These are phyloP conservation scores for Melanerpes formicivorus DNA, from an alignment of 2,113 vertebrate genomes.

Conservation along the genomic window DNA sequence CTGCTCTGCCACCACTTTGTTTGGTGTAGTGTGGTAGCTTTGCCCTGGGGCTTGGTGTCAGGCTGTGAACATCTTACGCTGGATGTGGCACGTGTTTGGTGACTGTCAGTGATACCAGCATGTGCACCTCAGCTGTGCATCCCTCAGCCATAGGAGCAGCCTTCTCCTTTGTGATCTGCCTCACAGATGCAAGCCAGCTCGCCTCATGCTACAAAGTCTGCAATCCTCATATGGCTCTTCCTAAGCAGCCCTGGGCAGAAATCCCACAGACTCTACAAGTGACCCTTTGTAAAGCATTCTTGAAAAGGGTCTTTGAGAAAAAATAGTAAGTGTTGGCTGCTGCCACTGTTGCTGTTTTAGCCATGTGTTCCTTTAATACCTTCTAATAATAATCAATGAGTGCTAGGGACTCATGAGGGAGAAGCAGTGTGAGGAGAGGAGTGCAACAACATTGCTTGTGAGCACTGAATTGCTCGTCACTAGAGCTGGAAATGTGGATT, in stretches of 20 bases:
- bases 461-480: background rate
- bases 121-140: accelerated
- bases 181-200: background rate
- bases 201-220: background rate
- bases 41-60: background rate
- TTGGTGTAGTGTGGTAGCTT: background rate
- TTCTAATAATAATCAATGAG: background rate
- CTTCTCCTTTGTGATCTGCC: background rate
- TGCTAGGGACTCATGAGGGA: background rate
- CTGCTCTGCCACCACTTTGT: accelerated
- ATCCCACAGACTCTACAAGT: background rate
- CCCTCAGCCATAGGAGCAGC: accelerated
- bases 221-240: background rate
- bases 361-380: background rate
- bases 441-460: background rate
- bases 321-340: background rate
- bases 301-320: background rate
- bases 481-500: background rate
- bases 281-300: background rate
- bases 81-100: background rate
- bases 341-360: background rate
- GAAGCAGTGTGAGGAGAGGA: background rate
- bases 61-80: background rate
- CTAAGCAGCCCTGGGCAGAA: background rate
- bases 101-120: background rate